Base-by-base conservation (phyloP, 2,888 invertebrate species). In the Melanchra persicariae region DNA sequence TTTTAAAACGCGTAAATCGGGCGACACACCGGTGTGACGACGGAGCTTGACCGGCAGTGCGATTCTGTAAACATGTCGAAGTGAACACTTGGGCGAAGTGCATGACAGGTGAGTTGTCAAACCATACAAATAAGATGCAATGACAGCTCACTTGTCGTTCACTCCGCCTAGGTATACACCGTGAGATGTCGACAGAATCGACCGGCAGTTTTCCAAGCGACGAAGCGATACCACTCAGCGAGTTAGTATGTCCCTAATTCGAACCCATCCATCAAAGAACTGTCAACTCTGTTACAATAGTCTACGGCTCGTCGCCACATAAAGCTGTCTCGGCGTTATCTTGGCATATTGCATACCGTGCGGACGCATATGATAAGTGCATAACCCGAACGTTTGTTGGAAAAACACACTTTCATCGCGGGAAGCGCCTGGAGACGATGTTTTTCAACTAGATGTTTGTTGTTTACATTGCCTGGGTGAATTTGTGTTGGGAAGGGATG, bases 361-460 rank as follows among this genome's bases (percentile, higher is more conserved):
- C 88, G 89, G 85, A 88, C 91, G 92, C 92, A 91, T 92, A 93
- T 89, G 89, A 93, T 93, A 93, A 92, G 91, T 92, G 91, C 91
- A 91, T 91, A 89, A 89, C 84, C 87, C 87, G 84, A 76, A 82
- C 84, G 83, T 81, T 83, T 83, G 85, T 83, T 72, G 69, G 81
- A 85, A 84, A 84, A 84, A 85, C 81, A 84, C 70, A 77, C 79
- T 83, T 77, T 74, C 80, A 77, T 72, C 74, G 83, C 34, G 68
- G 61, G 77, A 74, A 83, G 70, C 74, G 72, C 61, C 78, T 60
- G 57, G 64, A 85, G 83, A 85, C 76, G 69, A 71, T 84, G 85
- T 84, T 85, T 85, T 85, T 77, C 71, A 66, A 69, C 68, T 55
- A 71, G 45, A 64, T 69, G 66, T 70, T 73, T 74, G 68, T 84